phyloP scores from a whole-genome alignment of 2,888 invertebrate genomes.

The Fragum sueziense region DNA sequence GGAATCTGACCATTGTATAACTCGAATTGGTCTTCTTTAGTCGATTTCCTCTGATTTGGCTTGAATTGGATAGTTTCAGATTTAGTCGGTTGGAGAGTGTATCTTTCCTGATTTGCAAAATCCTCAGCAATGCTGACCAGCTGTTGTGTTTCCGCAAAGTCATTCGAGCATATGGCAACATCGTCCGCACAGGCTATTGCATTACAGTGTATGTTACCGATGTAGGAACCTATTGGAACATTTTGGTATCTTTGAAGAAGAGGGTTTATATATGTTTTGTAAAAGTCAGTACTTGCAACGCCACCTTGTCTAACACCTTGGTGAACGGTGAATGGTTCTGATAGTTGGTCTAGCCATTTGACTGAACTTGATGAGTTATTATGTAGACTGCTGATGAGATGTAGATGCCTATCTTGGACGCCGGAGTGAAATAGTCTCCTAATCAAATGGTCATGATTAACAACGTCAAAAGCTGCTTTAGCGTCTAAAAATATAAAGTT shows the following conservation, averaged over 20 bases:
- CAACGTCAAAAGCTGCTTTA: slow-evolving; percentile 3
- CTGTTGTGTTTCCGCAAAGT: neutral
- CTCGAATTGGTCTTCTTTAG: neutral
- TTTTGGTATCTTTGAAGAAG: neutral
- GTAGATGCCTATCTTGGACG: neutral
- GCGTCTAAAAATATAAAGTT: neutral
- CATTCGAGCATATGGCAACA: neutral
- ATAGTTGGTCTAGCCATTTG: neutral
- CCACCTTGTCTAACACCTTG: slow-evolving; percentile 14
- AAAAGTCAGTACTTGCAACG: neutral
- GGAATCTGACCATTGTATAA: neutral
- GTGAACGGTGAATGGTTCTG: neutral
- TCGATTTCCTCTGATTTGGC: too few species aligned
- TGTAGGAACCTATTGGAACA: neutral
- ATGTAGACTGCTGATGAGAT: neutral
- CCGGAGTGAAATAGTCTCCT: neutral
- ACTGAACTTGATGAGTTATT: neutral
- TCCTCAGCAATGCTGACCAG: neutral
- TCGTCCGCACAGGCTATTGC: neutral
- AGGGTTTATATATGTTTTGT: neutral
- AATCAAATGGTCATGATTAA: neutral
- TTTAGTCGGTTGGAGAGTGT: neutral
- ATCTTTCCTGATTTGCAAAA: neutral
- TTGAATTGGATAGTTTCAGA: too few species aligned
- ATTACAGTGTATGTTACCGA: neutral